phyloP scores from a whole-genome alignment of 2,113 vertebrate species.

The Coryphaenoides rupestris region DNA sequence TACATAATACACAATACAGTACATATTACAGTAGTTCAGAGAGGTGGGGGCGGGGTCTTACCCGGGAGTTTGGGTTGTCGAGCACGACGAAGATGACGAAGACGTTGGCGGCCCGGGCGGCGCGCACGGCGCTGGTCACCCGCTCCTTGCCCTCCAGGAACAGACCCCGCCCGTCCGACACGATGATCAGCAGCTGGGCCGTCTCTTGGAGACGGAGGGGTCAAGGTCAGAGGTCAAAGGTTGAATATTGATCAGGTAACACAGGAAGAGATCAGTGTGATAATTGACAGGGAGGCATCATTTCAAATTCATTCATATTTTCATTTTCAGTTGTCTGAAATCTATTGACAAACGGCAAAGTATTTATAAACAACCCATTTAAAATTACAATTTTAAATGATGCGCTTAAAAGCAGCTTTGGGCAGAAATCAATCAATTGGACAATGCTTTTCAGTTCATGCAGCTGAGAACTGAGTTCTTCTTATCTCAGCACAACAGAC shows the following conservation, averaged over 20 bases:
- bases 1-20: too few relatives aligned
- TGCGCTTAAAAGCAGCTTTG: too few relatives aligned
- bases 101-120: conserved; percentile 81
- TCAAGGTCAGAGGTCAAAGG: background rate
- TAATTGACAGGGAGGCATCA: too few relatives aligned
- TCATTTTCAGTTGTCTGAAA: background rate
- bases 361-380: too few relatives aligned
- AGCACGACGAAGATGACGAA: conserved; percentile 95
- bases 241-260: background rate
- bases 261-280: background rate
- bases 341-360: too few relatives aligned
- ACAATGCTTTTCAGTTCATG: too few relatives aligned
- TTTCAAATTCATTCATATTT: too few relatives aligned
- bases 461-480: too few relatives aligned
- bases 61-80: conserved; percentile 94
- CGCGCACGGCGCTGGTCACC: conserved; percentile 83
- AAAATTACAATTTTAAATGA: too few relatives aligned
- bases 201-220: conserved; percentile 74
- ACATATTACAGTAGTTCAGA: background rate
- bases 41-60: conserved; percentile 50
- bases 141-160: conserved; percentile 96
- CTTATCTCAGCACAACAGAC: too few relatives aligned
- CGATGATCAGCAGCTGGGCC: conserved; percentile 88
- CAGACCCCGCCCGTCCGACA: conserved; percentile 92
- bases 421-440: too few relatives aligned